These are phyloP conservation scores for Drosophila flavopinicola DNA, from an alignment of 2,888 invertebrate species.

Conservation along the genomic window DNA sequence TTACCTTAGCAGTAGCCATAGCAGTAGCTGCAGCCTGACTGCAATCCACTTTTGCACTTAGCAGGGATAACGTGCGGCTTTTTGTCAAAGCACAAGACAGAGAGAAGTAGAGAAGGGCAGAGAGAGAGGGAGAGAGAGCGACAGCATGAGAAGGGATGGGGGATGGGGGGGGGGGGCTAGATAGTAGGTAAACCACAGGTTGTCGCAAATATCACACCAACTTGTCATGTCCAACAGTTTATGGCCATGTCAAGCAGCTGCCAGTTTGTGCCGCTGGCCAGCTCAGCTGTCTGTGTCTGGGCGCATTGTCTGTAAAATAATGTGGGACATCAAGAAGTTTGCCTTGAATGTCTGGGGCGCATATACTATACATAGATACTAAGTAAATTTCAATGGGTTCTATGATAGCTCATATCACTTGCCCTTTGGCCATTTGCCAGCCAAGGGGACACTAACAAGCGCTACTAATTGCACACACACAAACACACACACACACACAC, in stretches of 20 bases:
- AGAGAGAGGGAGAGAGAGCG: slow-evolving; percentile 4
- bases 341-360: slow-evolving; percentile 8
- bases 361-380: slow-evolving; percentile 20
- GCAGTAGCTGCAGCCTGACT: slow-evolving; percentile 26
- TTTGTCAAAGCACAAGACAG: slow-evolving; percentile 57
- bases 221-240: slow-evolving; percentile 80
- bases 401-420: slow-evolving; percentile 74
- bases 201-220: slow-evolving; percentile 79
- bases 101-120: slow-evolving; percentile 17
- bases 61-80: slow-evolving; percentile 73
- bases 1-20: not conserved
- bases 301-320: slow-evolving; percentile 50
- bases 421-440: slow-evolving; percentile 71
- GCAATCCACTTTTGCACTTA: slow-evolving; percentile 79
- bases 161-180: not conserved
- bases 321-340: slow-evolving; percentile 34
- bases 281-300: slow-evolving; percentile 5
- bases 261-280: slow-evolving; percentile 8
- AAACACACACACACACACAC: slow-evolving; percentile 16
- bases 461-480: slow-evolving; percentile 71
- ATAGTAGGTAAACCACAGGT: slow-evolving; percentile 51
- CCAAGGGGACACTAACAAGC: slow-evolving; percentile 64
- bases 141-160: no score
- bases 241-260: slow-evolving; percentile 65
- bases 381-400: slow-evolving; percentile 72